A percentile compares a stretch with the other conserved stretches of the same genome.
Conservation (phyloP, 2,888 invertebrate genomes). For the Punctoribates punctum region DNA sequence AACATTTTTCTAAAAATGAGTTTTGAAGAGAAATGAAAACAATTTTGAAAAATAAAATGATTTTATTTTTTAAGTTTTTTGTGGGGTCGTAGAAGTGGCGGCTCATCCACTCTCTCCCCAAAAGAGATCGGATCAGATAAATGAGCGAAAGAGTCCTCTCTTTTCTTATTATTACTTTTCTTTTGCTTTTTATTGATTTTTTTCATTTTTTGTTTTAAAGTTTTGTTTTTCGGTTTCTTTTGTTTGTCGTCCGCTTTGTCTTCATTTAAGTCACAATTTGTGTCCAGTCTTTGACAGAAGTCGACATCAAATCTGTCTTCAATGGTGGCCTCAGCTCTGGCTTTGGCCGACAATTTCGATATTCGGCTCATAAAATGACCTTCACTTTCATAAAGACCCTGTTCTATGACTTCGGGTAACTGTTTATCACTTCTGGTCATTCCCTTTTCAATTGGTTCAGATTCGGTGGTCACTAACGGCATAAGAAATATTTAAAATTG, state of each 20-base stretch:
- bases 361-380: constrained; percentile 38
- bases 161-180: constrained; percentile 7
- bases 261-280: background rate
- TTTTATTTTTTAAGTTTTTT: no score
- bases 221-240: background rate
- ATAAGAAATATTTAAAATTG: background rate
- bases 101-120: constrained; percentile 40
- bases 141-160: background rate
- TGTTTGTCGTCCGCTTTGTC: background rate
- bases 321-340: constrained; percentile 41
- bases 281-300: constrained; percentile 27
- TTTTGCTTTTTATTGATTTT: constrained; percentile 24
- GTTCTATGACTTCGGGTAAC: constrained; percentile 37
- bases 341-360: constrained; percentile 33
- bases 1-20: no score
- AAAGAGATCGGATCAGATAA: constrained; percentile 26
- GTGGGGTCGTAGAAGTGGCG: constrained; percentile 5
- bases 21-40: no score
- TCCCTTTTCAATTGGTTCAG: constrained; percentile 39
- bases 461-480: constrained; percentile 13
- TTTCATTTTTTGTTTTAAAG: constrained; percentile 6
- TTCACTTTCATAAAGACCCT: constrained; percentile 40
- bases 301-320: constrained; percentile 43
- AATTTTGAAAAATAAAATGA: no score
- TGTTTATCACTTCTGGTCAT: constrained; percentile 31